phyloP scores from a whole-genome alignment of 2,888 invertebrate genomes.

The Coleophora deauratella region DNA sequence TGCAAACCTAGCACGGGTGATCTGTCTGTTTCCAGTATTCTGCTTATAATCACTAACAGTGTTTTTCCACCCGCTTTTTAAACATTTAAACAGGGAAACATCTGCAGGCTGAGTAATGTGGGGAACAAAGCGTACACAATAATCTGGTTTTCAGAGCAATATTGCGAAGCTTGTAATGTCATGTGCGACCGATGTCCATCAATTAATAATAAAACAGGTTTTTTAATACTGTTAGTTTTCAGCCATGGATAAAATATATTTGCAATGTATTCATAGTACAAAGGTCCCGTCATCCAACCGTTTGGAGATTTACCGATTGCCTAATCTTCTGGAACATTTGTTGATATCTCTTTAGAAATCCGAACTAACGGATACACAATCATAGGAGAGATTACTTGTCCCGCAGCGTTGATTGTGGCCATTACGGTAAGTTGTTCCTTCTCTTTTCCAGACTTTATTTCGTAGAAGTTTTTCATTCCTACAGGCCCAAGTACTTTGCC shows the following conservation, averaged over 20 bases:
- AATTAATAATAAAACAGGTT: slow-evolving; percentile 35
- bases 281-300: slow-evolving; percentile 40
- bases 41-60: slow-evolving; percentile 9
- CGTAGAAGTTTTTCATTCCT: slow-evolving; percentile 10
- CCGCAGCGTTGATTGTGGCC: slow-evolving; percentile 9
- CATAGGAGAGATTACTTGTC: slow-evolving; percentile 10
- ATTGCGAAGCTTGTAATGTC: slow-evolving; percentile 30
- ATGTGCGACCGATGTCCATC: slow-evolving; percentile 41
- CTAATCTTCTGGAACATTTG: slow-evolving; percentile 27
- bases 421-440: slow-evolving; percentile 13
- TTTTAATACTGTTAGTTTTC: slow-evolving; percentile 23
- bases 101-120: slow-evolving; percentile 39
- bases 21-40: slow-evolving; percentile 6
- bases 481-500: slow-evolving; percentile 13
- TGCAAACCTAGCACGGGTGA: slow-evolving; percentile 10
- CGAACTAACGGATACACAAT: slow-evolving; percentile 10
- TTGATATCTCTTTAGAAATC: slow-evolving; percentile 10
- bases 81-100: slow-evolving; percentile 31
- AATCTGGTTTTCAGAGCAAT: slow-evolving; percentile 30
- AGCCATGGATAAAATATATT: slow-evolving; percentile 37
- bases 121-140: slow-evolving; percentile 27
- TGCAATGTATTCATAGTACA: slow-evolving; percentile 37
- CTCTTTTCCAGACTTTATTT: slow-evolving; percentile 13
- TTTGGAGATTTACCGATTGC: slow-evolving; percentile 32
- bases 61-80: slow-evolving; percentile 31